A percentile compares a stretch with the other conserved stretches of the same genome.
phyloP scores from a whole-genome alignment of 2,113 vertebrate genomes.

The Paramisgurnus dabryanus region DNA sequence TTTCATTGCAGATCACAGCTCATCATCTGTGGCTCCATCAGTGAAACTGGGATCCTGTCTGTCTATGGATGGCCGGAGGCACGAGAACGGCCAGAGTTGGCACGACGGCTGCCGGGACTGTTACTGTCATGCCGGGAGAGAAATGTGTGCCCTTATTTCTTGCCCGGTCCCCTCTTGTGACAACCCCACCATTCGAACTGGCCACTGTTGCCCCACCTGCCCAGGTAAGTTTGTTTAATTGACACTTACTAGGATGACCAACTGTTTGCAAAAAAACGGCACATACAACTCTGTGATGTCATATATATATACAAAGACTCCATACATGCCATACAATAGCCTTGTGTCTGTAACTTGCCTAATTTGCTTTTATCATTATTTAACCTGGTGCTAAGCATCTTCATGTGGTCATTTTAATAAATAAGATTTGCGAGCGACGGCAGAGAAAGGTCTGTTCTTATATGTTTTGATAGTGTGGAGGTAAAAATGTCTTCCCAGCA shows the following conservation, averaged over 20 bases:
- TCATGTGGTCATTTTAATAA: no score
- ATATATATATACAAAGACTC: no score
- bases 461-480: background rate
- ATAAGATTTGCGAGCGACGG: no score
- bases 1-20: slow-evolving; percentile 61
- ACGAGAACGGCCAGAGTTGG: slow-evolving; percentile 86
- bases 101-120: slow-evolving; percentile 90
- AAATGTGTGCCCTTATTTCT: slow-evolving; percentile 90
- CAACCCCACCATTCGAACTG: slow-evolving; percentile 82
- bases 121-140: slow-evolving; percentile 84
- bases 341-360: no score
- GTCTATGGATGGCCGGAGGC: slow-evolving; percentile 86
- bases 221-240: slow-evolving; percentile 72
- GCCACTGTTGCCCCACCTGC: slow-evolving; percentile 86
- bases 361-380: no score
- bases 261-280: no score
- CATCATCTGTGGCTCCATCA: slow-evolving; percentile 73
- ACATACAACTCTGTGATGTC: no score
- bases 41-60: slow-evolving; percentile 81
- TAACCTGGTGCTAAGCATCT: no score
- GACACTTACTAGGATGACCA: no score
- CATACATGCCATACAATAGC: no score
- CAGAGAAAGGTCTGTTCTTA: no score
- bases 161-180: slow-evolving; percentile 85
- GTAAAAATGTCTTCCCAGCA: background rate